Evolutionary conservation across 1,140 invertebrate species (phyloP), one percentile per base, ranked within the genome.

Genomic region (Chironomus tepperi): DNA sequence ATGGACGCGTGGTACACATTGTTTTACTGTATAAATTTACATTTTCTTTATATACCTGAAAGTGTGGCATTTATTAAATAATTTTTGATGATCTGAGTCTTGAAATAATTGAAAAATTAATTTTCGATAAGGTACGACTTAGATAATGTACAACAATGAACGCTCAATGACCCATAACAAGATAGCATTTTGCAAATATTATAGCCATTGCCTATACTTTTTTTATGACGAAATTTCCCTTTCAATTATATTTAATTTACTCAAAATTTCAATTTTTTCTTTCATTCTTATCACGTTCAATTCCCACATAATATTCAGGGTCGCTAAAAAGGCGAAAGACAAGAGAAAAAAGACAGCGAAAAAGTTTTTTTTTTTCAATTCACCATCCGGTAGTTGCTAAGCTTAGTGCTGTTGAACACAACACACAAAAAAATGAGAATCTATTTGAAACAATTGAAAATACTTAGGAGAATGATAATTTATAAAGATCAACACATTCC

Each of bases 221-320:
- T 57, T n/a, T 57, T n/a, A 57, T 57, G 47, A 57, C 47, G 47
- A 57, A 57, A 57, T 57, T 57, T 57, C 47, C 47, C 47, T 57
- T 57, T 57, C 47, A 57, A 57, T 57, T 57, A 34, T 34, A 2
- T 34, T 34, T 34, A 34, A 34, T 34, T 34, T 34, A 34, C 24
- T 34, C 24, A 5, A 34, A 34, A 34, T 34, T 34, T 34, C 1
- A 15, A 1, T 57, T 57, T 57, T n/a, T 57, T 12, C n/a, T 57
- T 12, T 57, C 12, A 57, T 57, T 57, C 47, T 57, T 57, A 57
- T 57, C 47, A 57, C 47, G 47, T 57, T 15, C n/a, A 57, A 12
- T 57, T 12, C 12, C 43, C 9, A 47, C 47, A 57, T 57, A 47
- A 15, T 10, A 47, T 47, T 47, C 43, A 47, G 43, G 43, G 43